Percentiles rank a stretch among this genome's conserved stretches.
Conservation (phyloP, 2,797 vertebrate genomes). For the Kryptolebias ocellatus region DNA sequence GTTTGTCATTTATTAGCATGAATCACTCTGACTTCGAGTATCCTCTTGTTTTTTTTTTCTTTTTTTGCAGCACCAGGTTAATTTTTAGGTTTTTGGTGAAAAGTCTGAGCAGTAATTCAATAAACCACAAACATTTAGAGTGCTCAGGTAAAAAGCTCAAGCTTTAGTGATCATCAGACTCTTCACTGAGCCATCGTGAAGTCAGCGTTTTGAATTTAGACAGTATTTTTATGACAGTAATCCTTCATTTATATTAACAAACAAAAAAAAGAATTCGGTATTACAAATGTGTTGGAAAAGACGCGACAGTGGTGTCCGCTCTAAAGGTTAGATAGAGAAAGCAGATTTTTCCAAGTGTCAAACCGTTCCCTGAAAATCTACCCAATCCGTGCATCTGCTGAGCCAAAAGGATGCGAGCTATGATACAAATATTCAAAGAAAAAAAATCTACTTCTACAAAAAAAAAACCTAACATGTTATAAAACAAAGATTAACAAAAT, state of each 20-base stretch:
- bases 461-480: slow-evolving; percentile 65
- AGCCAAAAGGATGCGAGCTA: slow-evolving; percentile 50
- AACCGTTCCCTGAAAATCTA: slow-evolving; percentile 12
- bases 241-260: not conserved
- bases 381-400: slow-evolving; percentile 31
- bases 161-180: not conserved
- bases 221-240: not conserved
- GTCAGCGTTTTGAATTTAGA: not conserved
- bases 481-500: slow-evolving; percentile 82
- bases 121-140: not conserved
- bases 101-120: not conserved
- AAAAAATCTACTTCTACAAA: slow-evolving; percentile 48
- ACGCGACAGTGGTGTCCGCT: not conserved
- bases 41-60: too few relatives aligned
- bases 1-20: not conserved
- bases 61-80: not conserved
- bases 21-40: not conserved
- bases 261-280: not conserved
- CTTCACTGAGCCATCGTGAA: not conserved
- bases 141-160: not conserved
- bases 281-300: not conserved
- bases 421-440: slow-evolving; percentile 44
- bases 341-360: slow-evolving; percentile 11
- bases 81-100: not conserved
- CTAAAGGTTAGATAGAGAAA: not conserved